Conservation (phyloP, 2,888 invertebrate species). For the Yponomeuta plumbellus region DNA sequence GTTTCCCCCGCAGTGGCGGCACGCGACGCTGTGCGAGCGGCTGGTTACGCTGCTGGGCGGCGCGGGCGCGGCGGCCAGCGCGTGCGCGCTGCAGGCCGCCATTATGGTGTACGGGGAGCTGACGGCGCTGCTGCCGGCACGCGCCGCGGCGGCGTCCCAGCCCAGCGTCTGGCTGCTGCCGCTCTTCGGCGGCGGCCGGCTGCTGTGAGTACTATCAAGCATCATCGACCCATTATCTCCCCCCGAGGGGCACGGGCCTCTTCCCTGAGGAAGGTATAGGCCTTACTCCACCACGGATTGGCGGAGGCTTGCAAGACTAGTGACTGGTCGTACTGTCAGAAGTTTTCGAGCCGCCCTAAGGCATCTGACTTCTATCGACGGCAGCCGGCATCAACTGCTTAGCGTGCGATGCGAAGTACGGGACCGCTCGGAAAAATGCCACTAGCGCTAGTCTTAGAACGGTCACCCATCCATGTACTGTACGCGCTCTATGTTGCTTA, state of each 20-base stretch:
- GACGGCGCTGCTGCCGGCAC: conserved; percentile 75
- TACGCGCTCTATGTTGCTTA: background rate
- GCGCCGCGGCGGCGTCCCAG: conserved; percentile 56
- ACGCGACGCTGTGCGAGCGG: conserved; percentile 48
- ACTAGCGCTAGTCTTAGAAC: no score
- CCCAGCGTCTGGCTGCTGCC: conserved; percentile 55
- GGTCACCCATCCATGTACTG: no score
- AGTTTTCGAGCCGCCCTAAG: no score
- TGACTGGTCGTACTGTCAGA: no score
- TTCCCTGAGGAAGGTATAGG: background rate
- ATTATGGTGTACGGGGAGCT: conserved; percentile 79
- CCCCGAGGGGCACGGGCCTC: no score
- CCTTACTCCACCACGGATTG: background rate
- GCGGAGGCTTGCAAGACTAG: background rate
- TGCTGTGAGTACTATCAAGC: conserved; percentile 68
- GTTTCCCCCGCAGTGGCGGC: conserved; percentile 64
- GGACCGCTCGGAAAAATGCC: no score
- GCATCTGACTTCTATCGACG: no score
- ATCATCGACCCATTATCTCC: no score
- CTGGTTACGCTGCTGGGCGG: conserved; percentile 39
- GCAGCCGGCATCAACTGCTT: no score
- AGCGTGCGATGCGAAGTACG: no score
- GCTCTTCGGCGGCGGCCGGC: conserved; percentile 69
- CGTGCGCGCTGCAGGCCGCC: conserved; percentile 67
- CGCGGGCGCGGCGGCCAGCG: conserved; percentile 37